Base-by-base conservation (phyloP, 2,888 invertebrate genomes). In the Hecatera dysodea region DNA sequence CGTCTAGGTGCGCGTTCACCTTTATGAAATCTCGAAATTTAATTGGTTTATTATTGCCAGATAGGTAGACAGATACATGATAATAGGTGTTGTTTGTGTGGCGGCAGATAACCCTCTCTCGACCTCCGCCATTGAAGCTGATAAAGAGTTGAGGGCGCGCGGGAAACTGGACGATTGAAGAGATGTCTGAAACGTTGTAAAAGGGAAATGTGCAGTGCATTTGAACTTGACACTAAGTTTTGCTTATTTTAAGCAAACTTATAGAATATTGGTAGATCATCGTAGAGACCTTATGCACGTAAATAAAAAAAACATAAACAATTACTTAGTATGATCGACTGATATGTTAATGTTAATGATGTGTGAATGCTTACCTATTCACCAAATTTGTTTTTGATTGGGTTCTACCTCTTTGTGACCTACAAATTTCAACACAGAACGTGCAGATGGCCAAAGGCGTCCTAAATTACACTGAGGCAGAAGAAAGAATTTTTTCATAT, bases 61-160 rank as follows among this genome's bases (percentile, higher is more conserved):
- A 76, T 80, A 75, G 74, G 75, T 80, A 75, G 63, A 76, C 33
- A 70, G 22, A 71, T 44, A 76, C 27, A 63, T 42, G 75, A 75
- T 76, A 71, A 67, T 74, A 67, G 69, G 75, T 87, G 86, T 85
- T 90, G 90, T 90, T 90, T 90, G 81, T 88, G 78, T 78, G 77
- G 59, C 65, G 67, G 19, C 6, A 42, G 93, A 92, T 92, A 92
- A 90, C 91, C 90, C 83, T 59, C 57, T 61, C 69, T 80, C 76
- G 86, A 74, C 80, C 83, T 80, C 81, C 87, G 87, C 88, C 89
- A 86, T 77, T 86, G 73, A 66, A 78, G 75, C 81, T 75, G 90
- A 90, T 91, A 89, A 68, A 64, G 68, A 39, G 80, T 55, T 76
- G 74, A 73, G 71, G 66, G 68, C 65, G 65, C 61, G 48, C 65